phyloP scores from a whole-genome alignment of 2,888 invertebrate genomes.

The Plagodis dolabraria region DNA sequence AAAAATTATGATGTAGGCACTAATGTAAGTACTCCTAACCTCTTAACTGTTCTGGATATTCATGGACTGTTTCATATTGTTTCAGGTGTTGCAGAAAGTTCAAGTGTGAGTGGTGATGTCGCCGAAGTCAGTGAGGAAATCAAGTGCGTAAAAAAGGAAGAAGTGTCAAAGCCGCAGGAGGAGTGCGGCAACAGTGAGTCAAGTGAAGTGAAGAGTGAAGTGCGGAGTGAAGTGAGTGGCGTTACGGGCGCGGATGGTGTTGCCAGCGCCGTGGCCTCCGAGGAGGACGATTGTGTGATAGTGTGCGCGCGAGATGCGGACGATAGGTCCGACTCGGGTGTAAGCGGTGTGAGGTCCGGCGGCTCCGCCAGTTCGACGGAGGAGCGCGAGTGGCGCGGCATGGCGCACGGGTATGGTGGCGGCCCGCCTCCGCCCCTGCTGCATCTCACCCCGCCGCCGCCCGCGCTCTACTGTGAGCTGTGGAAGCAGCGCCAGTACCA shows the following conservation, averaged over 20 bases:
- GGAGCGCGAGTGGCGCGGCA: constrained; percentile 90
- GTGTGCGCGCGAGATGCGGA: constrained; percentile 86
- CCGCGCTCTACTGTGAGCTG: constrained; percentile 83
- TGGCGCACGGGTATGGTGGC: constrained; percentile 89
- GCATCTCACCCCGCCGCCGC: constrained; percentile 78
- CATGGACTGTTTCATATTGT: constrained; percentile 53
- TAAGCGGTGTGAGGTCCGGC: constrained; percentile 90
- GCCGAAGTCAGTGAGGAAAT: constrained; percentile 72
- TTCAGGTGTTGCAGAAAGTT: constrained; percentile 76
- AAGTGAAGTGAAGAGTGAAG: constrained; percentile 59
- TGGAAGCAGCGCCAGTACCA: constrained; percentile 86
- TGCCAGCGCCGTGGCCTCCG: constrained; percentile 83
- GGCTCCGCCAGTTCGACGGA: constrained; percentile 91
- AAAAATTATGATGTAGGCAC: not conserved
- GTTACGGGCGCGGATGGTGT: constrained; percentile 79
- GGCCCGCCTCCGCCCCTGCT: constrained; percentile 85
- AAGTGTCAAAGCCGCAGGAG: constrained; percentile 55
- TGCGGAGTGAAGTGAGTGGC: constrained; percentile 76
- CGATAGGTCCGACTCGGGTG: constrained; percentile 88
- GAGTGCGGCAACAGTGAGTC: constrained; percentile 64
- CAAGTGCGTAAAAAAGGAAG: constrained; percentile 77
- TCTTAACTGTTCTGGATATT: not conserved
- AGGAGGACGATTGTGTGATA: constrained; percentile 88
- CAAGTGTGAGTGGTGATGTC: constrained; percentile 76
- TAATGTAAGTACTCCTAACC: no score